phyloP scores from a whole-genome alignment of 2,888 invertebrate species.

The Baccha elongata region DNA sequence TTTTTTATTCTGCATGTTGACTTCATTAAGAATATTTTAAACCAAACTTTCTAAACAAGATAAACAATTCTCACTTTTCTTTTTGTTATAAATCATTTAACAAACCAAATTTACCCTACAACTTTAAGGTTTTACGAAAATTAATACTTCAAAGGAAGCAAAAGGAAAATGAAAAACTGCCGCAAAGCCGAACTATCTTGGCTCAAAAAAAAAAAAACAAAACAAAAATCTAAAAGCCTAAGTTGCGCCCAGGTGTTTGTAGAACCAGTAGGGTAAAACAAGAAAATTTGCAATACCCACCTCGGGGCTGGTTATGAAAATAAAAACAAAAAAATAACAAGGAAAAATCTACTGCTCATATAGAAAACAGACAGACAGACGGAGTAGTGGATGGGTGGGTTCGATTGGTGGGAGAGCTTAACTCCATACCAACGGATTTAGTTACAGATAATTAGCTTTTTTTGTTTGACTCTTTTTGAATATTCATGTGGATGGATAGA shows the following conservation, averaged over 20 bases:
- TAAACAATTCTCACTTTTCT: background rate
- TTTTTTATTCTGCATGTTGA: too few relatives aligned
- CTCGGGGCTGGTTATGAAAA: slow-evolving; percentile 65
- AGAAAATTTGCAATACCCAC: slow-evolving; percentile 71
- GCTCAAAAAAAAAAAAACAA: background rate
- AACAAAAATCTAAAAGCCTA: slow-evolving; percentile 34
- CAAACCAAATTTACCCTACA: slow-evolving; percentile 11
- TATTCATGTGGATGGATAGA: slow-evolving; percentile 52
- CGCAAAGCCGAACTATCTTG: slow-evolving; percentile 58
- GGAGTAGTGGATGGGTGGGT: slow-evolving; percentile 63
- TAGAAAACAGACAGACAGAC: slow-evolving; percentile 37
- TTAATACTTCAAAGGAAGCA: slow-evolving; percentile 24
- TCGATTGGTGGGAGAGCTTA: slow-evolving; percentile 67
- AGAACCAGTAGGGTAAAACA: slow-evolving; percentile 67
- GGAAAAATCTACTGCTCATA: slow-evolving; percentile 36
- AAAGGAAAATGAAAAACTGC: slow-evolving; percentile 50
- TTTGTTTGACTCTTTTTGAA: slow-evolving; percentile 19
- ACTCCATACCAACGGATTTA: slow-evolving; percentile 53
- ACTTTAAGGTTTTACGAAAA: slow-evolving; percentile 20
- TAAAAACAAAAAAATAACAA: slow-evolving; percentile 11
- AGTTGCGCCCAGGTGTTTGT: slow-evolving; percentile 58
- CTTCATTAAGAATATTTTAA: too few relatives aligned
- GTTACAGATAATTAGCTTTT: slow-evolving; percentile 67
- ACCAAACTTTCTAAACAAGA: too few relatives aligned
- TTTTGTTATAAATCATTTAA: background rate